Evolutionary conservation across 2,888 invertebrate species (phyloP).

Genomic region (Aromia moschata): DNA sequence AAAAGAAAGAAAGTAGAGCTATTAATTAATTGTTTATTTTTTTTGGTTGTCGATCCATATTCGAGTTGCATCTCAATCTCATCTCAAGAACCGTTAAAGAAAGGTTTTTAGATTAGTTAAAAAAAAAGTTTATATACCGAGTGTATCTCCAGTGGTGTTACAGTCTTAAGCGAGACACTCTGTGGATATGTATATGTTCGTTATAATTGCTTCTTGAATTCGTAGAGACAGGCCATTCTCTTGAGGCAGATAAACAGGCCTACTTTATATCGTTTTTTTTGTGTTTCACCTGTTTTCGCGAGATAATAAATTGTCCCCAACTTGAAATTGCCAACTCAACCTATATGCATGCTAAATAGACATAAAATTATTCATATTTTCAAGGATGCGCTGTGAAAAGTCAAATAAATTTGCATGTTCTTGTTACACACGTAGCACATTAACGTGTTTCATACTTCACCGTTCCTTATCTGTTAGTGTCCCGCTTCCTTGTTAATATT

Average conservation of each 20-base stretch:
- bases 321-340: slow-evolving; percentile 4
- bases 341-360: slow-evolving; percentile 5
- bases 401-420: slow-evolving; percentile 5
- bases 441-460: slow-evolving; percentile 9
- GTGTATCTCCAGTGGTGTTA: background rate
- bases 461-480: slow-evolving; percentile 6
- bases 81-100: no score
- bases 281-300: background rate
- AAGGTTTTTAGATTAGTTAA: no score
- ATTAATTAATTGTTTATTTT: no score
- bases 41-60: no score
- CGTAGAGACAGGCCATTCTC: background rate
- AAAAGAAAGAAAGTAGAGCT: no score
- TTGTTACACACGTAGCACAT: slow-evolving; percentile 1
- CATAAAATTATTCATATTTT: slow-evolving; percentile 20
- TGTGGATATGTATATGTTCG: background rate
- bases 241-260: background rate
- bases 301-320: background rate
- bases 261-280: background rate
- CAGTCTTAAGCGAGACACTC: background rate
- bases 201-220: background rate
- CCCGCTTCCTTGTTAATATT: slow-evolving; percentile 22
- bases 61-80: no score
- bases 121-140: background rate
- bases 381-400: slow-evolving; percentile 16